These are phyloP conservation scores for Nezara viridula DNA, from an alignment of 2,888 invertebrate genomes.

Conservation along the genomic window DNA sequence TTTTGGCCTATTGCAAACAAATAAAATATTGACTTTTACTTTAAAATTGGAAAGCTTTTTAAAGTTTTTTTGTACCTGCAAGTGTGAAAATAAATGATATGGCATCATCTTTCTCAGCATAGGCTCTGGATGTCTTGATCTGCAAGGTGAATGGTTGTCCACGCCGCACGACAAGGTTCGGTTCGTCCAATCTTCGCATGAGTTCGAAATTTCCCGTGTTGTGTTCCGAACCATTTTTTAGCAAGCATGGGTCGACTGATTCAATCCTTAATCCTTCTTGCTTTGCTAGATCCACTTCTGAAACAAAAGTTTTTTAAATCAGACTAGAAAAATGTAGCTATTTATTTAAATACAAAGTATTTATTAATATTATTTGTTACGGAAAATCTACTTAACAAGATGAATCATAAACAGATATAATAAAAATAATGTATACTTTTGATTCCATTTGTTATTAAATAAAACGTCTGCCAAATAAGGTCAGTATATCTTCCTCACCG, in stretches of 20 bases:
- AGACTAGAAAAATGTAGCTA: background rate
- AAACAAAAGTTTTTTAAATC: background rate
- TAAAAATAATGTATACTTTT: no score
- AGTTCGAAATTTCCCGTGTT: constrained; percentile 84
- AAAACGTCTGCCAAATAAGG: no score
- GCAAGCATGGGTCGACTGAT: constrained; percentile 80
- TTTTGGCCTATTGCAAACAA: background rate
- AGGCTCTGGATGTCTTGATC: constrained; percentile 81
- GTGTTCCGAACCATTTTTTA: constrained; percentile 82
- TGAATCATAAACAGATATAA: no score
- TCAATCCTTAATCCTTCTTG: constrained; percentile 77
- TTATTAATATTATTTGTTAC: no score
- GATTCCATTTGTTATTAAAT: no score
- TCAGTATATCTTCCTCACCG: no score
- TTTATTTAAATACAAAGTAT: no score
- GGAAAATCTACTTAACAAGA: no score
- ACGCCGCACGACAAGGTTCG: constrained; percentile 82
- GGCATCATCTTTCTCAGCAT: constrained; percentile 81
- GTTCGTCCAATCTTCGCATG: constrained; percentile 75
- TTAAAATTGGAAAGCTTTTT: background rate
- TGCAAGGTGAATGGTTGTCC: constrained; percentile 85
- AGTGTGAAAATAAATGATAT: constrained; percentile 88
- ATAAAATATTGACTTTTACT: background rate
- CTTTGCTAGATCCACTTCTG: constrained; percentile 61
- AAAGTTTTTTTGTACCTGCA: constrained; percentile 71